Base-by-base conservation (phyloP, 2,888 invertebrate species). In the Julus scanicus region DNA sequence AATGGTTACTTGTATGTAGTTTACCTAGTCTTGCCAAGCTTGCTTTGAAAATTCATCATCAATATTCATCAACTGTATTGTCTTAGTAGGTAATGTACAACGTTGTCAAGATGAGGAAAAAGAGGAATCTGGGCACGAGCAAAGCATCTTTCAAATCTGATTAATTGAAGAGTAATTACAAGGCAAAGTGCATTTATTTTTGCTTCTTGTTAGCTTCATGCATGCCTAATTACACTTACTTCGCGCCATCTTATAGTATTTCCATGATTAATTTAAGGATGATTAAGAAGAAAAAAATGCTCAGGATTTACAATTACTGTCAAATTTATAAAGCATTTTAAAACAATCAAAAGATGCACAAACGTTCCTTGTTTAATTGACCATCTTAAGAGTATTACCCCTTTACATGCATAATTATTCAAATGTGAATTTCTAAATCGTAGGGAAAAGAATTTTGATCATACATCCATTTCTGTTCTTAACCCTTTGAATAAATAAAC, bases 71-170 rank as follows among this genome's bases (percentile, higher is more conserved):
- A 37, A 80, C 80, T 3, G 63, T 17, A 80, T 80, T 20, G 13
- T 29, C 80, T 3, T 11, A 37, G 80, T 44, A 44, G 80, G 80
- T 37, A 71, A 71, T 71, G 71, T 20, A 29, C 80, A 37, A 37
- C 37, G 80, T 37, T 80, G 80, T 37, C 80, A 80, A 5, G 29
- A 37, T 13, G 37, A 37, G 80, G 37, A 20, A 71, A 80, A 80
- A 71, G 29, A 37, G 13, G 44, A 80, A 80, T 20, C 0, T 37
- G 37, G 8, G 80, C 29, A 80, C 8, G 80, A 80, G 80, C 80
- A 80, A 80, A 80, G 37, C 80, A 80, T 80, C 80, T 80, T 80
- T 80, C 80, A 80, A 29, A 80, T 80, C 80, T 80, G 80, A 80
- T 80, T 80, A 80, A 80, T 80, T 37, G 80, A 37, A 37, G 29